Evolutionary conservation across 2,113 vertebrate genomes (phyloP).

Genomic region (Petroica traversi): DNA sequence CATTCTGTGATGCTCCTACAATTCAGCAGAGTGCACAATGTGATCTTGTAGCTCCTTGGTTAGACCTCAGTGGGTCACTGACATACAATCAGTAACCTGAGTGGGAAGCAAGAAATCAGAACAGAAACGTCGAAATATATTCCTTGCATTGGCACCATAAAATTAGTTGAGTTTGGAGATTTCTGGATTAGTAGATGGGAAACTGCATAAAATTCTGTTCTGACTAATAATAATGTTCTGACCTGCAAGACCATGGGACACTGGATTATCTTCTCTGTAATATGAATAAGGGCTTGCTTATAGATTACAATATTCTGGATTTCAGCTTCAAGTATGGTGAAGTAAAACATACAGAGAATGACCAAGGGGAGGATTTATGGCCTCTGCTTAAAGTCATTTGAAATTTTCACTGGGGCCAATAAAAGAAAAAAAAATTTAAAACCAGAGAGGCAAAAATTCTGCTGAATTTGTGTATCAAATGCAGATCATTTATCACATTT

Average conservation of each 20-base stretch:
- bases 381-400: background rate
- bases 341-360: background rate
- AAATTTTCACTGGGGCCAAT: background rate
- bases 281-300: background rate
- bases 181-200: background rate
- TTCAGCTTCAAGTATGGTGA: background rate
- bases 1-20: background rate
- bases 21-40: fast-evolving
- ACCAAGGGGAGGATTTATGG: background rate
- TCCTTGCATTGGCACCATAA: background rate
- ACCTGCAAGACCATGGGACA: background rate
- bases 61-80: background rate
- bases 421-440: background rate
- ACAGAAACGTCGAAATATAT: background rate
- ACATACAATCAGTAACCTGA: background rate
- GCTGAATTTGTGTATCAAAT: background rate
- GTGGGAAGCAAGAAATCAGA: background rate
- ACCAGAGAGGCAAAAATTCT: background rate
- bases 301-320: background rate
- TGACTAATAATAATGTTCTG: background rate
- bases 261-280: background rate
- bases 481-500: background rate
- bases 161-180: background rate
- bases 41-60: background rate
- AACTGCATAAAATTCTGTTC: background rate